Evolutionary conservation across 2,797 vertebrate genomes (phyloP).

Genomic region (Toxotes lorentzi): DNA sequence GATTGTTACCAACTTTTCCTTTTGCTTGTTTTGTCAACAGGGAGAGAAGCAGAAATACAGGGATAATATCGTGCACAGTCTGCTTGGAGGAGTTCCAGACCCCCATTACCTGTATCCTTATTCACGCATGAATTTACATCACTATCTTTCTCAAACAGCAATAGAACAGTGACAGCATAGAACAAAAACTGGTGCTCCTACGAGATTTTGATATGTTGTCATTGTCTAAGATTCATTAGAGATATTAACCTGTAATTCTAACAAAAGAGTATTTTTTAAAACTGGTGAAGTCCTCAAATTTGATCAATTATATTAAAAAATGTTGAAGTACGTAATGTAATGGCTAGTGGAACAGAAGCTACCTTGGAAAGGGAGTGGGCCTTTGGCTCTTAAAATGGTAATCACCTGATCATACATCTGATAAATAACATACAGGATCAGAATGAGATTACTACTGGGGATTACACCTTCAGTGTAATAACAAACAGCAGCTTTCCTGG

Average conservation of each 20-base stretch:
- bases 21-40: conserved; percentile 71
- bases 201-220: background rate
- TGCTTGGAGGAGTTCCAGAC: conserved; percentile 98
- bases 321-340: background rate
- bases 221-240: background rate
- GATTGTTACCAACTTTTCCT: background rate
- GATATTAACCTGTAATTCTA: background rate
- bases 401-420: background rate
- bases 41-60: conserved; percentile 94
- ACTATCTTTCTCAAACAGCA: background rate
- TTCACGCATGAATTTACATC: background rate
- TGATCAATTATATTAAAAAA: background rate
- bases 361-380: background rate
- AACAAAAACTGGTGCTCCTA: background rate
- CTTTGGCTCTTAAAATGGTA: background rate
- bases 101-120: conserved; percentile 96
- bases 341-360: background rate
- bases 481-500: background rate
- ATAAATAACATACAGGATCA: background rate
- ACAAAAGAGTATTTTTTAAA: background rate
- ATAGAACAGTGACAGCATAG: background rate
- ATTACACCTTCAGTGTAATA: background rate
- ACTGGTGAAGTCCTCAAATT: background rate
- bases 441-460: background rate
- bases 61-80: conserved; percentile 94